A percentile compares a stretch with the other conserved stretches of the same genome.
Conservation (phyloP, 2,797 vertebrate genomes). For the Anabacerthia variegaticeps region DNA sequence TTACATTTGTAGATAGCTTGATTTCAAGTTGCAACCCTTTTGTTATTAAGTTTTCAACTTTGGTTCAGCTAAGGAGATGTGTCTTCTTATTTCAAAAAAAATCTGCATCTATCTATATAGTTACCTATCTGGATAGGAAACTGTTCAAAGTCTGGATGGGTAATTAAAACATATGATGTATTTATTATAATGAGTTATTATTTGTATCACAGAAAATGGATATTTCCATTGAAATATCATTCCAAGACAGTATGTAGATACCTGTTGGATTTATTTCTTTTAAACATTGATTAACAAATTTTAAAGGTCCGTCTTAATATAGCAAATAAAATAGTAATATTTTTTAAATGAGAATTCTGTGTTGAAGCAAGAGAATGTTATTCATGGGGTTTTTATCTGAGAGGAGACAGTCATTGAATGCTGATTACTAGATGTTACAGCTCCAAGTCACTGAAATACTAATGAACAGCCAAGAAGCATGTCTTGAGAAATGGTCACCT, state of each 20-base stretch:
- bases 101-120: background rate
- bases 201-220: background rate
- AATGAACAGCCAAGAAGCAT: background rate
- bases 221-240: background rate
- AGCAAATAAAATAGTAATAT: background rate
- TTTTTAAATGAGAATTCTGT: background rate
- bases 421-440: background rate
- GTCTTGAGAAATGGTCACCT: background rate
- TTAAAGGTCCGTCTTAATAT: background rate
- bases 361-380: background rate
- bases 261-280: background rate
- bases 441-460: background rate
- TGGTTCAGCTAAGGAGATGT: background rate
- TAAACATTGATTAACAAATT: background rate
- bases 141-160: background rate
- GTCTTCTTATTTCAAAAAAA: background rate
- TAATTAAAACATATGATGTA: background rate
- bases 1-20: background rate
- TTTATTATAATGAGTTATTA: background rate
- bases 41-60: background rate
- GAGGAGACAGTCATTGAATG: background rate
- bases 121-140: background rate
- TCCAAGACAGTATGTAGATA: background rate
- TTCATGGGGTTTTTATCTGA: background rate
- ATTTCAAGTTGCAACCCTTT: background rate